Evolutionary conservation across 2,888 invertebrate genomes (phyloP).

Genomic region (Torymus aiolomorphi): DNA sequence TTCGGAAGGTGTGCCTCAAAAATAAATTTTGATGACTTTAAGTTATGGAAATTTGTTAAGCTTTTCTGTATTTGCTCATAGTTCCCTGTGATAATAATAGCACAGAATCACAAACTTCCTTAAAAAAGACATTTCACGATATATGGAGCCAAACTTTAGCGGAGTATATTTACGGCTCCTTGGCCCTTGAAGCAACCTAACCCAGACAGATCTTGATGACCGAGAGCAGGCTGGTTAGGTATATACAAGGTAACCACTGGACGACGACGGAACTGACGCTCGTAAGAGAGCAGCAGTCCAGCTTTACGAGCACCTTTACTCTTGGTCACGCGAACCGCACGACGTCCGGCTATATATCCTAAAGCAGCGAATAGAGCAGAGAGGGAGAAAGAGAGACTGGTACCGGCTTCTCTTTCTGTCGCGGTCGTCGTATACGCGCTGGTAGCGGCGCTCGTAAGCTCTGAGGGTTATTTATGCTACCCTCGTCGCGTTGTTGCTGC

Average conservation of each 20-base stretch:
- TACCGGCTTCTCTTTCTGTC: slow-evolving; percentile 13
- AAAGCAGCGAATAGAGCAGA: neutral
- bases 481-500: slow-evolving; percentile 66
- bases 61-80: too few relatives aligned
- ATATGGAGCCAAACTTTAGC: too few relatives aligned
- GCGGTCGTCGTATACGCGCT: slow-evolving; percentile 44
- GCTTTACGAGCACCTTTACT: slow-evolving; percentile 70
- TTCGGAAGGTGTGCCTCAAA: too few relatives aligned
- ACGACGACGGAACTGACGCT: slow-evolving; percentile 1
- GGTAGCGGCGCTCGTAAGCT: slow-evolving; percentile 69
- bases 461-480: slow-evolving; percentile 74
- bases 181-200: too few relatives aligned
- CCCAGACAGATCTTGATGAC: slow-evolving; percentile 62
- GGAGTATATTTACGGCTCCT: too few relatives aligned
- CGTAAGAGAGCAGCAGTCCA: slow-evolving; percentile 56
- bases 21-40: too few relatives aligned
- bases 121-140: too few relatives aligned
- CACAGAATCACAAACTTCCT: too few relatives aligned
- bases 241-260: slow-evolving; percentile 2
- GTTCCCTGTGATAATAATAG: too few relatives aligned
- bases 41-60: too few relatives aligned
- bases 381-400: neutral
- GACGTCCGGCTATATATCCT: slow-evolving; percentile 2
- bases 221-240: slow-evolving; percentile 49
- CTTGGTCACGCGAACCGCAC: slow-evolving; percentile 64